Evolutionary conservation across 2,113 vertebrate genomes (phyloP).

Genomic region (Chaetura pelagica): DNA sequence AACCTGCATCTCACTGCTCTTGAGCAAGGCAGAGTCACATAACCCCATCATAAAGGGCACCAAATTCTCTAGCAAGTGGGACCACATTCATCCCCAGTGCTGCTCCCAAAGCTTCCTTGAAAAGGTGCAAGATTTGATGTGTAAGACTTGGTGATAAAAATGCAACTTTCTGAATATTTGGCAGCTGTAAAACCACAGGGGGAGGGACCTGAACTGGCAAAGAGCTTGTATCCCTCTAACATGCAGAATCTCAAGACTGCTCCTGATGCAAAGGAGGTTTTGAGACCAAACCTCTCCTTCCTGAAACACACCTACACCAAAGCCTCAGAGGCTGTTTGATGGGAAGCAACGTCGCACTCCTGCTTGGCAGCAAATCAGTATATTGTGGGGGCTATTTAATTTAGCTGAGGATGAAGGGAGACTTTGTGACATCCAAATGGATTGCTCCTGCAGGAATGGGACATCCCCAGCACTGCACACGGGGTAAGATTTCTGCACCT

Average conservation of each 20-base stretch:
- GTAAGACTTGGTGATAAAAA: background rate
- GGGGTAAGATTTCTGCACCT: background rate
- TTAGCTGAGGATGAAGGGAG: background rate
- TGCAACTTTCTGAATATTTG: background rate
- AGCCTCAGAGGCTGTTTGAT: background rate
- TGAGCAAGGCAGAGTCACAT: background rate
- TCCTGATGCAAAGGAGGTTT: background rate
- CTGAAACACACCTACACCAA: accelerated
- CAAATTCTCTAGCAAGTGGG: background rate
- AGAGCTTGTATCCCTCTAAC: background rate
- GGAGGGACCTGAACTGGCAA: background rate
- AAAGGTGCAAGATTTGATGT: background rate
- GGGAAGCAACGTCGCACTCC: accelerated
- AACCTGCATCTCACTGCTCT: background rate
- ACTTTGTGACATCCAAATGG: background rate
- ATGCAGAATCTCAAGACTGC: background rate
- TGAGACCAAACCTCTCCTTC: constrained; percentile 9
- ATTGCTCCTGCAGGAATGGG: background rate
- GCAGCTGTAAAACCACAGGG: background rate
- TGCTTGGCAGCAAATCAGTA: background rate
- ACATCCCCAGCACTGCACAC: background rate
- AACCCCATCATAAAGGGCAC: background rate
- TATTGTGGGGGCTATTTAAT: background rate
- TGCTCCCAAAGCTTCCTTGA: background rate
- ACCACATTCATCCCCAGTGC: background rate